Base-by-base conservation (phyloP, 2,113 vertebrate species). In the Eulemur rufifrons region DNA sequence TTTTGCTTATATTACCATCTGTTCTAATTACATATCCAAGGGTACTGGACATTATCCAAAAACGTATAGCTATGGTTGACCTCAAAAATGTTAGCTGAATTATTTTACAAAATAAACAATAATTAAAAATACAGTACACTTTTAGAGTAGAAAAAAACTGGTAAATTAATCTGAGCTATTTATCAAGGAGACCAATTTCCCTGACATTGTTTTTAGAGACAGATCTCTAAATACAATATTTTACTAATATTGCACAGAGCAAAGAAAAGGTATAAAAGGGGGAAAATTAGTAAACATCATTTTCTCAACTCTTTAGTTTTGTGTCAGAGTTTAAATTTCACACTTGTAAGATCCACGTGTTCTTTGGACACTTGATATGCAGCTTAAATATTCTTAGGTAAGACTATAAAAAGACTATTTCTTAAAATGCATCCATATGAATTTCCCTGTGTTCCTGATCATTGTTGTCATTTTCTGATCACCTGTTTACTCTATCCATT, bases 1-100 rank as follows among this genome's bases (percentile, higher is more conserved):
- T 73, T 78, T 73, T 94, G 32, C 74, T 94, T 96, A 93, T 12
- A 89, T 63, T 89, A n/a, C 69, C 88, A 95, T 96, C 56, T 94
- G 87, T 86, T 96, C 39, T 92, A 92, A 86, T 92, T 92, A 84
- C 29, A 63, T 80, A 66, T n/a, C 15, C 64, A 91, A 95, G 59
- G 47, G 80, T 94, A 76, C 39, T 95, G 74, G 95, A 87, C 20
- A 76, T 34, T 94, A 50, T 94, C 59, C 87, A 97, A 90, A 91
- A 92, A 73, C 39, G 1, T 84, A 15, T 64, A 94, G 27, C 15
- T 78, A 89, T 63, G 66, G 6, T 78, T 80, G 56, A 52, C 56
- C 52, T 85, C 78, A 66, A 86, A 32, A 68, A 84, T 91, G 18
- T 45, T 77, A 66, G 32, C 45, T 82, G n/a, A 81, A 80, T 56